Base-by-base conservation (phyloP, 2,888 invertebrate genomes). In the Andrena flavipes region DNA sequence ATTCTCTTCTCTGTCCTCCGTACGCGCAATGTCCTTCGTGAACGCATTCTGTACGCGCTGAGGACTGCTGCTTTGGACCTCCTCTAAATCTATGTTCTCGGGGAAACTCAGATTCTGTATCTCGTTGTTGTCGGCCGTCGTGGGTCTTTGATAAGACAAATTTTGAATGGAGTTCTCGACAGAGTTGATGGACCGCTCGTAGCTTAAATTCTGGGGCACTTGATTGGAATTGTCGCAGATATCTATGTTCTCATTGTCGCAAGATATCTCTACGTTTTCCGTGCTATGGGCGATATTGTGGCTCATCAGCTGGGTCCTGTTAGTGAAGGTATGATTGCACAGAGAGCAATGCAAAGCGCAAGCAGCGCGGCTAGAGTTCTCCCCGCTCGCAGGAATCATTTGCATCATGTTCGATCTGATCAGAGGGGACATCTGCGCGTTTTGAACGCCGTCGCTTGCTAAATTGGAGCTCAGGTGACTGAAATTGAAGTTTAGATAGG, bases 281-380 rank as follows among this genome's bases (percentile, higher is more conserved):
- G 88, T 82, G 71, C 84, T 89, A 51, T 92, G 92, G 0, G 89
- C 82, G 8, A 91, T 90, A 71, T 86, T 88, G 51, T 93, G 93
- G 80, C 88, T 92, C 30, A 90, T 91, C 49, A 92, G 80, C 80
- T 92, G 93, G 8, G 85, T 90, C 72, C 91, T 90, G 48, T 93
- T 91, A 0, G 90, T 89, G 60, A 92, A 92, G 1, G 92, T 92
- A 69, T 92, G 92, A 85, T 92, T 93, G 73, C 92, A 91, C 0
- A 92, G 65, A 0, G 94, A 92, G 76, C 92, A 93, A 51, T 94
- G 92, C 5, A 93, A 75, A 20, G 92, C 91, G 72, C 93, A 93
- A 4, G 92, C 89, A 3, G 92, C 89, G 51, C 91, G 82, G 20
- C 85, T 89, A 8, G 88, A 79, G 6, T 74, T 84, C n/a, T 90